phyloP scores from a whole-genome alignment of 2,113 vertebrate genomes.

The Atherinomorus stipes region DNA sequence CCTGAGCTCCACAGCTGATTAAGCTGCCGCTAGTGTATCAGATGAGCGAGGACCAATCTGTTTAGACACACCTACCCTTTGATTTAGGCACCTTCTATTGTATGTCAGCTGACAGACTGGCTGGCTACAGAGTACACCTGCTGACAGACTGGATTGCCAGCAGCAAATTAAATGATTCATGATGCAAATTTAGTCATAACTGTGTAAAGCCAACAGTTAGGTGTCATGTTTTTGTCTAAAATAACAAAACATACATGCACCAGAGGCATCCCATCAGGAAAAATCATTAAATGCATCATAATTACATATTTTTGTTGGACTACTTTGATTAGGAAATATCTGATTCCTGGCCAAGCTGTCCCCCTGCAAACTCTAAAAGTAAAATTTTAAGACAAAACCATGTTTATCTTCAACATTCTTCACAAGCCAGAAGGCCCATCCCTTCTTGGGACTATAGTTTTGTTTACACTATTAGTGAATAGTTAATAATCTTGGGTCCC shows the following conservation, averaged over 20 bases:
- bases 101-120: constrained; percentile 49
- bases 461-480: constrained; percentile 54
- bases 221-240: background rate
- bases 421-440: constrained; percentile 10
- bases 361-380: constrained; percentile 1
- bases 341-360: background rate
- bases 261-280: background rate
- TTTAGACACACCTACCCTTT: constrained; percentile 75
- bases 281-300: background rate
- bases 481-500: constrained; percentile 56
- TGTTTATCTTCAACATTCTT: constrained; percentile 8
- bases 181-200: background rate
- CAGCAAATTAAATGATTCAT: constrained; percentile 20
- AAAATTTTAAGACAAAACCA: background rate
- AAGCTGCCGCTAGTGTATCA: constrained; percentile 56
- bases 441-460: background rate
- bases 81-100: constrained; percentile 67
- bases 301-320: background rate
- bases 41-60: constrained; percentile 69
- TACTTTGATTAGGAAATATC: background rate
- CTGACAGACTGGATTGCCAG: constrained; percentile 21
- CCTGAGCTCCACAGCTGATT: constrained; percentile 52
- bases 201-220: constrained; percentile 1
- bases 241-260: background rate
- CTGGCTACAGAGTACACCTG: constrained; percentile 49